Evolutionary conservation across 2,113 vertebrate species (phyloP), one percentile per base, ranked within the genome.

Genomic region (Hippocampus zosterae): DNA sequence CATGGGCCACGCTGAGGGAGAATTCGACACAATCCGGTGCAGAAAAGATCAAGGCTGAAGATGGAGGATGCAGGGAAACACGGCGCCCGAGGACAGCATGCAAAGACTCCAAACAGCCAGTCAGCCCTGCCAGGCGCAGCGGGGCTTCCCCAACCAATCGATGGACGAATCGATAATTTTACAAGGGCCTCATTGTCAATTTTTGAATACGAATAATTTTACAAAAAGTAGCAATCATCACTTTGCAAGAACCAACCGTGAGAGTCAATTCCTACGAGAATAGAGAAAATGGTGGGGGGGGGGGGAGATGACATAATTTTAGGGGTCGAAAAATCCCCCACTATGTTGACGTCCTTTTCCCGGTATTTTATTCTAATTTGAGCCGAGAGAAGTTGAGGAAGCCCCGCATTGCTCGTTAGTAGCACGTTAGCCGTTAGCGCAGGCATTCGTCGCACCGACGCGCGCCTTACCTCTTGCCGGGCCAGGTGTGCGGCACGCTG

Each of bases 401-500:
- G 37, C 57, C 57, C 57, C 23, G 57, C 57, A 60, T 33, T 65
- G 72, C 75, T 57, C 67, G 23, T 53, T 69, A 62, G 72, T 71
- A 41, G 65, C 37, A 25, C 72, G 78, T 86, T 75, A 81, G 78
- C 69, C 55, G 81, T 81, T 82, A 85, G 84, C 74, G 63, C 44
- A 44, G 8, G 70, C 16, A 68, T 81, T 74, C 68, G 59, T 9
- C 33, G 19, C 46, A 64, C 19, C 57, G 2, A 5, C 68, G 61
- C 12, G 53, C 44, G 80, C 87, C 70, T 90, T 90, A 98, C 96
- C 96, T 96, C 88, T 97, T 97, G 44, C 94, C 90, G 76, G 96
- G 96, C 97, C 97, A 99, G 79, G 97, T 99, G 66, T 99, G 96
- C 0, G 97, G 97, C 75, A 98, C 90, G 0, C 96, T 98, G 94